phyloP scores from a whole-genome alignment of 2,797 vertebrate genomes.

The Sarcophilus harrisii region DNA sequence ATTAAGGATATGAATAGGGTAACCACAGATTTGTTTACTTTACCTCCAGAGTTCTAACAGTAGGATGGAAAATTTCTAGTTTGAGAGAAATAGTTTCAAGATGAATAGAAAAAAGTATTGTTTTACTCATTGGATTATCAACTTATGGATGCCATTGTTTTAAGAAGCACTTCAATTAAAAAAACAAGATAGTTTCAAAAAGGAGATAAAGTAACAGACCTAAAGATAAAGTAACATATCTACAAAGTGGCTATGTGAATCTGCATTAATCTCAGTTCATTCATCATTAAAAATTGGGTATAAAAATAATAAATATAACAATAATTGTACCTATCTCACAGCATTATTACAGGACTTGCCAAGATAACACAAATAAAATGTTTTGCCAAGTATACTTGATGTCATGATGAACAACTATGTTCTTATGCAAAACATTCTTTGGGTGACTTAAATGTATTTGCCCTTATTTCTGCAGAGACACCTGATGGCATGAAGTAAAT shows the following conservation, averaged over 20 bases:
- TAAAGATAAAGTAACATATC: neutral
- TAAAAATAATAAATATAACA: neutral
- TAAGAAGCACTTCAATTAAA: neutral
- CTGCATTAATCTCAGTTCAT: neutral
- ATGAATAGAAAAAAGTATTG: slow-evolving; percentile 17
- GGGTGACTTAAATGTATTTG: neutral
- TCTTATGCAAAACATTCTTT: neutral
- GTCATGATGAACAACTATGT: neutral
- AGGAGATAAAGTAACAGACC: neutral
- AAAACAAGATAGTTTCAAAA: slow-evolving; percentile 14
- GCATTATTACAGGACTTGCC: neutral
- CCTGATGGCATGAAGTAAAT: no score
- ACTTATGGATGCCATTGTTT: slow-evolving; percentile 1
- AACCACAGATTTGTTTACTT: neutral
- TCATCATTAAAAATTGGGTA: neutral
- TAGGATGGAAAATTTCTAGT: neutral
- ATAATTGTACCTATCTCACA: neutral
- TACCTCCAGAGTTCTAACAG: slow-evolving; percentile 7
- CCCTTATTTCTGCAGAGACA: no score
- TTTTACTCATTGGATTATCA: neutral
- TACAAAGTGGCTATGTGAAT: neutral
- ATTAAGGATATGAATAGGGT: neutral
- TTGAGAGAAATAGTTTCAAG: slow-evolving; percentile 6
- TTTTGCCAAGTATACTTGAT: neutral
- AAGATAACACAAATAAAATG: neutral